Evolutionary conservation across 1,140 invertebrate species (phyloP).

Genomic region (Ericerus pela): DNA sequence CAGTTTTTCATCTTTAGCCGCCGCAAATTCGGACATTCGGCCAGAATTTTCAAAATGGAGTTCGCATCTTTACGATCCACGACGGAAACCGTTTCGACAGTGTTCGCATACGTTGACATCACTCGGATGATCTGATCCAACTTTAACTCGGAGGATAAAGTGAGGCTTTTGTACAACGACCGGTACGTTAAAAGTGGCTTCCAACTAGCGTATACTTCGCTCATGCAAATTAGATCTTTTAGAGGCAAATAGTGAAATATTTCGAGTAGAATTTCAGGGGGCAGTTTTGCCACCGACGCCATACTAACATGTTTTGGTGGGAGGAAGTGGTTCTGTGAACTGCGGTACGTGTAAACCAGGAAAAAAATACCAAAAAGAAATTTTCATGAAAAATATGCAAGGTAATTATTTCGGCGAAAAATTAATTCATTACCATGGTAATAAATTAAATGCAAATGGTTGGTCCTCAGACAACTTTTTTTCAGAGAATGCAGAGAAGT

Average conservation of each 20-base stretch:
- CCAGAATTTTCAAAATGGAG: background rate
- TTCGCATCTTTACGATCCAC: background rate
- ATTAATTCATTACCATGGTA: too few species aligned
- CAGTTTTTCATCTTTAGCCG: constrained; percentile 1
- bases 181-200: background rate
- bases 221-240: background rate
- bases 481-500: too few species aligned
- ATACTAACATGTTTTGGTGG: constrained; percentile 7
- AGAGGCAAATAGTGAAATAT: constrained; percentile 1
- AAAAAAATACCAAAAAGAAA: too few species aligned
- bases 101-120: background rate
- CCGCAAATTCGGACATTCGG: background rate
- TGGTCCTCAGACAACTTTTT: too few species aligned
- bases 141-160: background rate
- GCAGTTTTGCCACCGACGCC: background rate
- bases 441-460: too few species aligned
- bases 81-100: background rate
- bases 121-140: background rate
- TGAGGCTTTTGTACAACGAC: background rate
- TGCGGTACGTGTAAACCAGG: too few species aligned
- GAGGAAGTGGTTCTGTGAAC: too few species aligned
- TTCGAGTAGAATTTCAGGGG: background rate
- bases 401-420: too few species aligned
- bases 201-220: background rate
- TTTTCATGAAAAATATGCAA: too few species aligned